These are phyloP conservation scores for Apomyelois bistriatella DNA, from an alignment of 2,888 invertebrate genomes.

Conservation along the genomic window DNA sequence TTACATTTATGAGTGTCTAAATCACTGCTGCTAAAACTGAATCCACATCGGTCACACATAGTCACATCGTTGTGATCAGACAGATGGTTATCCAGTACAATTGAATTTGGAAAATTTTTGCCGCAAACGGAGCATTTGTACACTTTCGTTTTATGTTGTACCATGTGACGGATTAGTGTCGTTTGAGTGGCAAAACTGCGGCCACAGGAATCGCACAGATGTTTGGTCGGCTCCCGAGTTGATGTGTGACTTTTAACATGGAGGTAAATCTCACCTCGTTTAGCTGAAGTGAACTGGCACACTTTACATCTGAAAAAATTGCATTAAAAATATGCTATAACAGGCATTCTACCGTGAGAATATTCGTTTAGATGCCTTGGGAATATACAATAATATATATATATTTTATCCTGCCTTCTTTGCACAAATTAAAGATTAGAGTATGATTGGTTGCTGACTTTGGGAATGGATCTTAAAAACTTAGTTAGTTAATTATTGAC, in stretches of 20 bases:
- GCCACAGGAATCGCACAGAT: constrained; percentile 70
- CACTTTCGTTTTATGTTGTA: constrained; percentile 37
- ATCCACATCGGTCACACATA: constrained; percentile 69
- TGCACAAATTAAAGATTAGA: too few species aligned
- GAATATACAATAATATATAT: too few species aligned
- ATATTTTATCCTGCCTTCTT: too few species aligned
- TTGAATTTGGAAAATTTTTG: constrained; percentile 37
- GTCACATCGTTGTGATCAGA: constrained; percentile 45
- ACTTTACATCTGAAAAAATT: constrained; percentile 73
- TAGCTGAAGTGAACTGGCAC: constrained; percentile 77
- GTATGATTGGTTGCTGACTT: too few species aligned
- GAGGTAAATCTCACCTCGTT: constrained; percentile 77
- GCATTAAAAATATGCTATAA: neutral
- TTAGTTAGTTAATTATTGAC: too few species aligned
- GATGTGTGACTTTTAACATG: constrained; percentile 78
- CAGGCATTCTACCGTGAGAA: too few species aligned
- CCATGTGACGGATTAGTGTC: constrained; percentile 50
- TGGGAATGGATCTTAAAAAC: too few species aligned
- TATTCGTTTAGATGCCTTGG: too few species aligned
- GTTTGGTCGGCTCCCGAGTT: constrained; percentile 37
- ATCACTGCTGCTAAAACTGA: constrained; percentile 41
- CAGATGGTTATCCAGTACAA: constrained; percentile 41
- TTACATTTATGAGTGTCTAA: constrained; percentile 45
- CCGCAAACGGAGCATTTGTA: constrained; percentile 47
- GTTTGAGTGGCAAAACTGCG: constrained; percentile 55